Evolutionary conservation across 2,797 vertebrate genomes (phyloP), one percentile per base, ranked within the genome.

Genomic region (Gallinago stenura): DNA sequence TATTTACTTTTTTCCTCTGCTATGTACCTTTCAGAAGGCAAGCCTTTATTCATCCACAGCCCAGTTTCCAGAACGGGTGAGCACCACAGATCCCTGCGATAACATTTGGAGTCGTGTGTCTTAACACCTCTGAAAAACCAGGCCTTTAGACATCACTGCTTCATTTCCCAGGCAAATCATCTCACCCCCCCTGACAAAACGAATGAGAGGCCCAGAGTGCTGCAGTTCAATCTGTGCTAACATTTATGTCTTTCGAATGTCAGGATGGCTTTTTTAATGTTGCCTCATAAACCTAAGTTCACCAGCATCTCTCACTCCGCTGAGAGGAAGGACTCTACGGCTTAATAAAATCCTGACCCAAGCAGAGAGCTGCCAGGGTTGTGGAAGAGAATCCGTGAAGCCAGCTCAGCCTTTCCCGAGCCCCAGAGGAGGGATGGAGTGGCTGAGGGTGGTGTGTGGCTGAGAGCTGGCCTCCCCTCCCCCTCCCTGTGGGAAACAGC

Each of bases 161-260:
- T 96, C 78, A 91, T 96, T 96, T 96, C 87, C 61, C 82, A 89
- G 89, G 95, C 93, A 93, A 93, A 96, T 94, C 9, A 1, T 94
- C 87, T 92, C 89, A 70, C 33, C 57, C 53, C 85, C 85, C 54
- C 82, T 95, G 86, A 83, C 78, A 91, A 94, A 96, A 94, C 90
- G 75, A 96, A 94, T 94, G 72, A 93, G 79, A 73, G 77, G 53
- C 0, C 0, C 10, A 22, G 66, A 89, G 61, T 83, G 81, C 82
- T 83, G 71, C 81, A 71, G 82, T 94, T 94, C 92, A 93, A 75
- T 93, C 85, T 94, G 71, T 78, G 80, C 89, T 96, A 96, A 93
- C 96, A 93, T 96, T 93, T 95, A 96, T 91, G 79, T 87, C 91
- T 94, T 95, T 78, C 83, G 90, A 95, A 92, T 96, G 84, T 96